These are phyloP conservation scores for Ernsta delagoae DNA, from an alignment of 2,888 invertebrate species.

Conservation along the genomic window DNA sequence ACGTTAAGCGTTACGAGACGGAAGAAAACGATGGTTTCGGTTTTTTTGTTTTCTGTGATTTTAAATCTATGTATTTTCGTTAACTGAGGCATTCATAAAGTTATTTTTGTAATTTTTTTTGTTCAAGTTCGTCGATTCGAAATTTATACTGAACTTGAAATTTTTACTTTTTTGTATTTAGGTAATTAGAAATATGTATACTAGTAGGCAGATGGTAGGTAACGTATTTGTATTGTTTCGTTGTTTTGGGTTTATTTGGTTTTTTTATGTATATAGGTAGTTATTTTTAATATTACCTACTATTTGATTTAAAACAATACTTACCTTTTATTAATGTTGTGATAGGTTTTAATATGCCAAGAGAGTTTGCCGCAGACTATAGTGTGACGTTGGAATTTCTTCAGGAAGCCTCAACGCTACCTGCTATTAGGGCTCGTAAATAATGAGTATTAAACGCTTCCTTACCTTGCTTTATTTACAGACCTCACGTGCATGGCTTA, in stretches of 20 bases:
- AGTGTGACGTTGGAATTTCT: slow-evolving; percentile 38
- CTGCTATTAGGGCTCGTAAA: slow-evolving; percentile 79
- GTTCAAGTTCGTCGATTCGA: no score
- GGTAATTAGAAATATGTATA: no score
- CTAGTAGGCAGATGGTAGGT: no score
- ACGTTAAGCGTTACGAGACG: slow-evolving; percentile 19
- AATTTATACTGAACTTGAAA: no score
- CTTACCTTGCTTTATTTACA: slow-evolving; percentile 70
- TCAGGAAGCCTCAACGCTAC: slow-evolving; percentile 46
- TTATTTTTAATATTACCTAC: no score
- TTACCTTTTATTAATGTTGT: background rate
- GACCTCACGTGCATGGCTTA: slow-evolving; percentile 65
- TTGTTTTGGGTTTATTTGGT: no score
- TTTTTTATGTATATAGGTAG: no score
- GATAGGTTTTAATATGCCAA: slow-evolving; percentile 10
- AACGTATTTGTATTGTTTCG: no score
- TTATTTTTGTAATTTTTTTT: no score
- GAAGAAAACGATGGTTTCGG: background rate
- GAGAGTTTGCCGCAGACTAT: slow-evolving; percentile 10
- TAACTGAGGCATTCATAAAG: no score
- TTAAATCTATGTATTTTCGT: background rate
- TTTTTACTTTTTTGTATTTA: no score
- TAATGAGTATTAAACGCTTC: slow-evolving; percentile 75
- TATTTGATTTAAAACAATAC: no score
- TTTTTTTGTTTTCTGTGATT: background rate